Percentiles rank a stretch among this genome's conserved stretches.
phyloP scores from a whole-genome alignment of 2,797 vertebrate species.

The Jordanella pulchra region DNA sequence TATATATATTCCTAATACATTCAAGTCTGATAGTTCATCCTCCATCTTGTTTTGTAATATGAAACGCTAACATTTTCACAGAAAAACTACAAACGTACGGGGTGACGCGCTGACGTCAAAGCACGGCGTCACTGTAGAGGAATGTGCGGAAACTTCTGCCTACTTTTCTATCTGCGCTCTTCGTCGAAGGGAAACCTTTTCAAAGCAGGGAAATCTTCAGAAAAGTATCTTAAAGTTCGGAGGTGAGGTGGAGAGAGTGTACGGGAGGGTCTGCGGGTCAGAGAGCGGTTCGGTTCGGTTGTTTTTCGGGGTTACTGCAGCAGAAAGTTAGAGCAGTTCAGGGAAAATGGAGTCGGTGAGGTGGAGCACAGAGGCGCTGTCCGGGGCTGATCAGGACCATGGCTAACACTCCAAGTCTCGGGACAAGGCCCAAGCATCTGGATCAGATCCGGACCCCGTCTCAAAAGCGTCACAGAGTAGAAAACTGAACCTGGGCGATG shows the following conservation, averaged over 20 bases:
- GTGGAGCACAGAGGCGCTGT: conserved; percentile 84
- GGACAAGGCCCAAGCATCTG: not conserved
- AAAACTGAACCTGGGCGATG: not conserved
- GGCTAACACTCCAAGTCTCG: conserved; percentile 73
- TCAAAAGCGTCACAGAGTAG: not conserved
- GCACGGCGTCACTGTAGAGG: conserved; percentile 72
- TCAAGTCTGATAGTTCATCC: not conserved
- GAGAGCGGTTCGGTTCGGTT: not conserved
- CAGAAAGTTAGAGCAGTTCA: conserved; percentile 53
- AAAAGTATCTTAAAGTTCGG: conserved; percentile 28
- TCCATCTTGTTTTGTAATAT: not conserved
- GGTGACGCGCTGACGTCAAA: conserved; percentile 73
- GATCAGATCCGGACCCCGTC: not conserved
- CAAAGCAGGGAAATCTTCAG: not conserved
- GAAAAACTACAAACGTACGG: conserved; percentile 15
- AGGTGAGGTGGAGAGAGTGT: conserved; percentile 33
- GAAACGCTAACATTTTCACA: not conserved
- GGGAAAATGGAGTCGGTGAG: conserved; percentile 77
- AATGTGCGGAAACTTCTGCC: conserved; percentile 80
- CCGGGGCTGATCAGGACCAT: conserved; percentile 88
- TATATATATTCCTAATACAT: no score
- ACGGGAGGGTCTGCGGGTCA: not conserved
- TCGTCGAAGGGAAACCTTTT: conserved; percentile 31
- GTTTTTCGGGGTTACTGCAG: not conserved
- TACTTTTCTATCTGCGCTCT: conserved; percentile 46